These are phyloP conservation scores for Macrobrachium rosenbergii DNA, from an alignment of 1,140 invertebrate species.

Conservation along the genomic window DNA sequence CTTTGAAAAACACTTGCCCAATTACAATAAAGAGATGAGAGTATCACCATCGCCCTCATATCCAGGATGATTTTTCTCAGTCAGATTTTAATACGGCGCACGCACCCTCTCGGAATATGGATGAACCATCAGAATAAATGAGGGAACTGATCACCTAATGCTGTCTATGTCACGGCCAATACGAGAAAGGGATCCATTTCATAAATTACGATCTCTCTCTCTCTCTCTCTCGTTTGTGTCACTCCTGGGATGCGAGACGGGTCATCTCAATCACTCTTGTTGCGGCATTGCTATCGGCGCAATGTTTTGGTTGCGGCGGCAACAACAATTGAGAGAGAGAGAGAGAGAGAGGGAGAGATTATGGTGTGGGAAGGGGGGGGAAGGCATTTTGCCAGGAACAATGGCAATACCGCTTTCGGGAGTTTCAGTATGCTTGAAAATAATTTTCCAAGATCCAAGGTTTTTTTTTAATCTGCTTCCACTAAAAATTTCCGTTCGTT, in stretches of 20 bases:
- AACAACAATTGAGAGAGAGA: neutral
- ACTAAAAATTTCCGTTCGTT: no score
- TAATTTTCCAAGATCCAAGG: no score
- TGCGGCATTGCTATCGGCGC: neutral
- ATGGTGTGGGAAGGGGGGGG: no score
- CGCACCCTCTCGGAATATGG: no score
- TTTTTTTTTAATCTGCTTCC: no score
- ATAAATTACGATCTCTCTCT: conserved; percentile 6
- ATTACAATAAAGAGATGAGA: no score
- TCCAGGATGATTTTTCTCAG: no score
- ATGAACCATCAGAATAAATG: neutral
- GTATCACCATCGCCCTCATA: no score
- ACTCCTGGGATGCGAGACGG: neutral
- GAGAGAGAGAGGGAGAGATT: conserved; percentile 28
- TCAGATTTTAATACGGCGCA: no score
- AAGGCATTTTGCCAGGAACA: neutral
- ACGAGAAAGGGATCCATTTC: neutral
- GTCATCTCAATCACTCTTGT: neutral
- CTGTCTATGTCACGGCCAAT: neutral
- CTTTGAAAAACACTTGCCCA: no score
- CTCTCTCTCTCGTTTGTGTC: conserved; percentile 10
- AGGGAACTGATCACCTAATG: neutral
- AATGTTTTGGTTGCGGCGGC: neutral
- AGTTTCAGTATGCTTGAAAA: no score
- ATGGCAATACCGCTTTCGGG: neutral